Conservation (phyloP, 2,797 vertebrate species). For the Pangasius djambal region DNA sequence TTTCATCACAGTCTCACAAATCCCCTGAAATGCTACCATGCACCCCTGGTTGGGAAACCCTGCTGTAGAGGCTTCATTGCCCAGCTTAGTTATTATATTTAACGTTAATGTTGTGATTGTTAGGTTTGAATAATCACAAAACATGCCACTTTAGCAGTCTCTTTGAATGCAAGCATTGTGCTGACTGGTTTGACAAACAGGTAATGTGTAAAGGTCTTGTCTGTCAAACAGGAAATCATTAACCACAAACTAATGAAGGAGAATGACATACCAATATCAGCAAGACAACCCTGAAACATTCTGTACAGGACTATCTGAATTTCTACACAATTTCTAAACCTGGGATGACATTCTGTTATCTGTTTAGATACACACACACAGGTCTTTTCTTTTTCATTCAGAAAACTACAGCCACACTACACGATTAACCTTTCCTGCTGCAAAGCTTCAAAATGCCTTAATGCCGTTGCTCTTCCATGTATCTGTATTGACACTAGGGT, state of each 20-base stretch:
- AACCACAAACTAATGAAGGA: conserved; percentile 19
- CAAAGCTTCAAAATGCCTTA: background rate
- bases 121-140: background rate
- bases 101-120: background rate
- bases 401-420: background rate
- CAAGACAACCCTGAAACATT: background rate
- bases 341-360: background rate
- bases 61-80: background rate
- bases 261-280: background rate
- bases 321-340: background rate
- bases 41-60: background rate
- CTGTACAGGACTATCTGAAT: background rate
- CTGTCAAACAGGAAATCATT: conserved; percentile 35
- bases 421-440: background rate
- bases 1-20: background rate
- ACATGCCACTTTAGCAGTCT: background rate
- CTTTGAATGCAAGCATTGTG: background rate
- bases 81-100: background rate
- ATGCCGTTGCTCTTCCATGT: background rate
- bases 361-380: background rate
- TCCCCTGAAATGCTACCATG: background rate
- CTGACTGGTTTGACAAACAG: background rate
- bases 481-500: background rate
- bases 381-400: background rate
- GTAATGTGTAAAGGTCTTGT: conserved; percentile 34